These are phyloP conservation scores for Haliaeetus leucogaster DNA, from an alignment of 2,113 vertebrate genomes.

Conservation along the genomic window DNA sequence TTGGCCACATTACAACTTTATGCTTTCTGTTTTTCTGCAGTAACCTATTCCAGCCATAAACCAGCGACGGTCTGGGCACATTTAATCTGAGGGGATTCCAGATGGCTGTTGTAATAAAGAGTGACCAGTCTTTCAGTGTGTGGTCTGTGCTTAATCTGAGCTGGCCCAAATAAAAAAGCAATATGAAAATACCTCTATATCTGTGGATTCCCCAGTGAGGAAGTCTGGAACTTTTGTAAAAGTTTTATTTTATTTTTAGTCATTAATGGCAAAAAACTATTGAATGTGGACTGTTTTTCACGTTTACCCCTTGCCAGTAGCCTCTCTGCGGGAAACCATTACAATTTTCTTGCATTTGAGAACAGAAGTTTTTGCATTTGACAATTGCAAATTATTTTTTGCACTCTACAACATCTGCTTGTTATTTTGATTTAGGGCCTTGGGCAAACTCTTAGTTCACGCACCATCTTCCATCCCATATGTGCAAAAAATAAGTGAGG, in stretches of 20 bases:
- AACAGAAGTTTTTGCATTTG: not conserved
- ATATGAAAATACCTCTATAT: not conserved
- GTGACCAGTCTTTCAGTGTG: not conserved
- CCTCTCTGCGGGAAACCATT: not conserved
- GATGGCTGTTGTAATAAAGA: not conserved
- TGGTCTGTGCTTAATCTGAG: constrained; percentile 6
- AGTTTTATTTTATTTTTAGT: not conserved
- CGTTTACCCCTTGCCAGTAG: not conserved
- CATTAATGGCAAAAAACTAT: not conserved
- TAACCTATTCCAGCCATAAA: not conserved
- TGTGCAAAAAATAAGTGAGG: not conserved
- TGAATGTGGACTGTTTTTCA: not conserved
- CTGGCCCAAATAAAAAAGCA: not conserved
- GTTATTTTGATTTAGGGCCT: not conserved
- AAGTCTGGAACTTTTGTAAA: constrained; percentile 15
- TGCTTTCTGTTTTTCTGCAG: not conserved
- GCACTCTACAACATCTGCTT: not conserved
- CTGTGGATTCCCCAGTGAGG: not conserved
- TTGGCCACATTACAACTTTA: not conserved
- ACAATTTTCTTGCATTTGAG: not conserved
- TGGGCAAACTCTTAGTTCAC: not conserved
- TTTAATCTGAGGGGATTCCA: constrained; percentile 1
- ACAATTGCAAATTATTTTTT: not conserved
- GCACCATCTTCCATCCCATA: not conserved
- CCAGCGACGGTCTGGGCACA: not conserved